These are phyloP conservation scores for Prenolepis imparis DNA, from an alignment of 2,888 invertebrate genomes.

Conservation along the genomic window DNA sequence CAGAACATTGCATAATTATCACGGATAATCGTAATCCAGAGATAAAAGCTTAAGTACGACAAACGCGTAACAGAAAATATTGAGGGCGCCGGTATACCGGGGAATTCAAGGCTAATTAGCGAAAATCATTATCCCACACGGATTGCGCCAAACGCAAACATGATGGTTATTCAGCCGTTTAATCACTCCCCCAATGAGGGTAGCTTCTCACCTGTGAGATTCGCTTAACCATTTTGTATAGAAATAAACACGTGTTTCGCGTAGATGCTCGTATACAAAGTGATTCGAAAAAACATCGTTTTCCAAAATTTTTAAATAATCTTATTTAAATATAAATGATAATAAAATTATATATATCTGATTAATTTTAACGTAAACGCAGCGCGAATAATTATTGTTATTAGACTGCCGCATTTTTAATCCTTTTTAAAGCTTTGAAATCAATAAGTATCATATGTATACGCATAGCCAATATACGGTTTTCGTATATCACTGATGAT, in stretches of 20 bases:
- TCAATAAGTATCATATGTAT: too few species aligned
- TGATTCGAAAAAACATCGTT: not conserved
- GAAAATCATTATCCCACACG: slow-evolving; percentile 71
- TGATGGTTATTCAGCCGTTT: slow-evolving; percentile 65
- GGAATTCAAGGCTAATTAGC: slow-evolving; percentile 72
- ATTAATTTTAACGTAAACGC: not conserved
- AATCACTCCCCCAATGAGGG: slow-evolving; percentile 56
- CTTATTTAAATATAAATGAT: not conserved
- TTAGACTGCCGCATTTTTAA: too few species aligned
- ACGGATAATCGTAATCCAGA: slow-evolving; percentile 46
- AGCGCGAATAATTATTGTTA: not conserved
- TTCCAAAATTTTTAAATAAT: not conserved
- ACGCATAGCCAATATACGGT: too few species aligned
- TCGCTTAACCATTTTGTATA: slow-evolving; percentile 22
- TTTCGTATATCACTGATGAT: too few species aligned
- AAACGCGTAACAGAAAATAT: slow-evolving; percentile 48
- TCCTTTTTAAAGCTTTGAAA: too few species aligned
- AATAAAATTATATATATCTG: not conserved
- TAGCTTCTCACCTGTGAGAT: slow-evolving; percentile 45
- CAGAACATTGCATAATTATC: slow-evolving; percentile 27
- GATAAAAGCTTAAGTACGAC: slow-evolving; percentile 40
- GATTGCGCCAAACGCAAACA: slow-evolving; percentile 69
- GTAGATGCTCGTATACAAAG: not conserved
- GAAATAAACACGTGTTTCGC: not conserved
- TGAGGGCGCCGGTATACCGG: slow-evolving; percentile 33